Base-by-base conservation (phyloP, 2,113 vertebrate genomes). In the Antechinus flavipes region DNA sequence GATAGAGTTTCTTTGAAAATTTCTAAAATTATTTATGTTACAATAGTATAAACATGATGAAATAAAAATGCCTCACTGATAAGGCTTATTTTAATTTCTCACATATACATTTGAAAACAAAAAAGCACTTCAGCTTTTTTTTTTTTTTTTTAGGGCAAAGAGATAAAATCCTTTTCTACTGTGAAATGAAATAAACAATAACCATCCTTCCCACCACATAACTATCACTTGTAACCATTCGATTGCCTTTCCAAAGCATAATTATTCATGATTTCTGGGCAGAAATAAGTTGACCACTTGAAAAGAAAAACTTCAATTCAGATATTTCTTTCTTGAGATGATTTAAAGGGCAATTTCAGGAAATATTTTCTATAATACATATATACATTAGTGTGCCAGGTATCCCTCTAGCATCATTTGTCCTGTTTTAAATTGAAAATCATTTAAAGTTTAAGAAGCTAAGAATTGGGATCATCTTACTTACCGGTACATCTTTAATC, bases 401-500 rank as follows among this genome's bases (percentile, higher is more conserved):
- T 30, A 90, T 93, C 30, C 2, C 1, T 91, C 3, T 91, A 4
- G 8, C 91, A 6, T 93, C 27, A 9, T 25, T 94, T 53, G 54
- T 89, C 49, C 27, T 56, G 90, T 56, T 96, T 91, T 90, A 93
- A 95, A 92, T 30, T 56, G 76, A 54, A 93, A 97, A 47, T 50
- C 54, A 50, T 47, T 23, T 42, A 76, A 89, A 96, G 91, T 90
- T 8, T 89, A 49, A 68, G 93, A 92, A 23, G 24, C 76, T 93
- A 94, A 92, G n/a, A 22, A 24, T 52, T 52, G 8, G 9, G 50
- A 52, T 84, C n/a, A 84, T 42, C n/a, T 84, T 91, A 97, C 98
- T 98, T 92, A 98, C 98, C 27, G 90, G 92, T 96, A 95, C 98
- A 97, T 97, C 89, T 95, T 96, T 96, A 95, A 94, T 55, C 84